Evolutionary conservation across 2,113 vertebrate genomes (phyloP), one percentile per base, ranked within the genome.

Genomic region (Orientallactaga bullata): DNA sequence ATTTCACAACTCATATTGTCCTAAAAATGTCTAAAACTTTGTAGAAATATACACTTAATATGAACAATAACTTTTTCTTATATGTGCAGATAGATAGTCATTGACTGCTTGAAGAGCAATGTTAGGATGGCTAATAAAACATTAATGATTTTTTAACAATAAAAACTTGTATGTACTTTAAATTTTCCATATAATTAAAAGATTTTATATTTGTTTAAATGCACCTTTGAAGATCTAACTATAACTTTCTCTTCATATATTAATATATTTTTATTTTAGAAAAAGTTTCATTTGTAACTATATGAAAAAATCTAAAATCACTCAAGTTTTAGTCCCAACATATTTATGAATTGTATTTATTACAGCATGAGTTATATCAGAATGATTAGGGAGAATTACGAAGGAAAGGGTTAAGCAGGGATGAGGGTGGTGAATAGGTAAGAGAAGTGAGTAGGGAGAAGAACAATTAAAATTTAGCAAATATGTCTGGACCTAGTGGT

Each of bases 1-100:
- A 83, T 30, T 86, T 83, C 21, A 87, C 23, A 94, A 78, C 65
- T 91, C 71, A 79, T 66, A 58, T 4, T 78, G 16, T 7, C 87
- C 28, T 71, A 82, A 68, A 77, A 47, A 8, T 74, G 35, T 68
- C 28, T 71, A 82, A 68, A 77, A 47, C 11, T 74, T 42, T 68
- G 85, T 80, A 32, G 68, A 69, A 76, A 15, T 86, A 65, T 58
- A 66, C 42, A 82, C 85, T 55, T 35, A 81, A 85, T 37, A 72
- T 58, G 9, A 76, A 89, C 1, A 82, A 39, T 65, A 60, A 85
- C 3, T 39, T 7, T 47, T 69, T 30, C 74, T 89, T 30, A 37
- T n/a, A 61, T 72, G 77, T 71, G 12, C 17, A 47, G 32, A 4
- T 32, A 85, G 7, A 18, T 85, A 21, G 4, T 73, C 20, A 35